Evolutionary conservation across 2,113 vertebrate species (phyloP), one percentile per base, ranked within the genome.

Genomic region (Gracilinanus agilis): DNA sequence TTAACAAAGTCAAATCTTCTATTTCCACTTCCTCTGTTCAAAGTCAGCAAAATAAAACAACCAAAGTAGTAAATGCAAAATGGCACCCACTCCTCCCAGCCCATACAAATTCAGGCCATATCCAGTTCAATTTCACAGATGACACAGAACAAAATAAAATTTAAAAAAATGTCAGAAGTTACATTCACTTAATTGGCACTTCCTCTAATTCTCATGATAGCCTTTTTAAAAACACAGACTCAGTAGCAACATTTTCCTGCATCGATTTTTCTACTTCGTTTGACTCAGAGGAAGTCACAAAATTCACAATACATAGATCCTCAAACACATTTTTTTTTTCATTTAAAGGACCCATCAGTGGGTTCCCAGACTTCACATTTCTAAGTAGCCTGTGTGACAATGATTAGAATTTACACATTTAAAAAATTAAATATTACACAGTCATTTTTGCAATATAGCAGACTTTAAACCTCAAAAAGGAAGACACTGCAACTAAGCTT

Each of bases 381-480:
- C 88, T 34, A 96, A 89, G 49, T 5, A 91, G 44, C 27, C 10
- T 91, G 93, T 83, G 0, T 56, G 90, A 96, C 92, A 29, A 90
- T 83, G 96, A 98, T 96, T 97, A 91, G 2, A 40, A 96, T 90
- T 97, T 91, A 95, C 96, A 94, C 55, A 94, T 93, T 61, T 27
- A 91, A 96, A 97, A 95, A 91, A 19, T 93, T 58, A 93, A 96
- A 88, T 16, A 97, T 90, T 93, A 94, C 54, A 90, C 5, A 0
- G 13, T 91, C 90, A 96, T 95, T 93, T 97, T 96, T 97, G 97
- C 92, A 95, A 95, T 96, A 96, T 97, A 97, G 98, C 91, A 94
- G 53, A 93, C 44, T 95, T 83, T 12, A 93, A 95, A 44, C 96
- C 95, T 34, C 97, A 96, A 61, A 95, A 61, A 97, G 97, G 92